phyloP scores from a whole-genome alignment of 2,888 invertebrate species.

The Pterostichus niger region DNA sequence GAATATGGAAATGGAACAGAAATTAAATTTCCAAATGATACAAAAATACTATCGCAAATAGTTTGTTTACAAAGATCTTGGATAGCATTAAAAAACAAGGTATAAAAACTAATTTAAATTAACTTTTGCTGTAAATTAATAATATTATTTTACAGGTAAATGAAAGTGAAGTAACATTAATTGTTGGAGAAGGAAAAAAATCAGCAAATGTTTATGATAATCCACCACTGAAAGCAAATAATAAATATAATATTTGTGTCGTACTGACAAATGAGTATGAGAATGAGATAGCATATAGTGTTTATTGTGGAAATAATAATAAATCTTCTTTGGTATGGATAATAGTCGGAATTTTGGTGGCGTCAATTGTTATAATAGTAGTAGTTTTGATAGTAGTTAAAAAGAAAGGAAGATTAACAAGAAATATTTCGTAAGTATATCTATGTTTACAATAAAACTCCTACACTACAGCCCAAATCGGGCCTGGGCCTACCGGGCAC shows the following conservation, averaged over 20 bases:
- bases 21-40: neutral
- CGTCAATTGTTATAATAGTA: no score
- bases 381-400: no score
- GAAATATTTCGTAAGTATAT: no score
- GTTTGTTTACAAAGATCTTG: neutral
- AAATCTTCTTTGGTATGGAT: no score
- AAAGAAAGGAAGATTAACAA: no score
- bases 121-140: no score
- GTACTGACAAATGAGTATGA: constrained; percentile 13
- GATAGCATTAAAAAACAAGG: constrained; percentile 13
- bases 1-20: neutral
- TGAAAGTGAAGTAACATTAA: constrained; percentile 17
- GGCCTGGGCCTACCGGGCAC: no score
- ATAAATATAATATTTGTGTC: constrained; percentile 31
- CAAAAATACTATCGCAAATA: neutral
- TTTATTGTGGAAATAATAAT: constrained; percentile 2
- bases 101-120: neutral
- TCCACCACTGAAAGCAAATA: neutral
- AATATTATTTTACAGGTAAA: constrained; percentile 6
- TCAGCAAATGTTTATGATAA: neutral
- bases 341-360: no score
- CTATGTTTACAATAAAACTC: no score
- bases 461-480: no score
- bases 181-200: neutral
- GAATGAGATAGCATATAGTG: neutral